phyloP scores from a whole-genome alignment of 2,113 vertebrate genomes.

The Pedionomus torquatus region DNA sequence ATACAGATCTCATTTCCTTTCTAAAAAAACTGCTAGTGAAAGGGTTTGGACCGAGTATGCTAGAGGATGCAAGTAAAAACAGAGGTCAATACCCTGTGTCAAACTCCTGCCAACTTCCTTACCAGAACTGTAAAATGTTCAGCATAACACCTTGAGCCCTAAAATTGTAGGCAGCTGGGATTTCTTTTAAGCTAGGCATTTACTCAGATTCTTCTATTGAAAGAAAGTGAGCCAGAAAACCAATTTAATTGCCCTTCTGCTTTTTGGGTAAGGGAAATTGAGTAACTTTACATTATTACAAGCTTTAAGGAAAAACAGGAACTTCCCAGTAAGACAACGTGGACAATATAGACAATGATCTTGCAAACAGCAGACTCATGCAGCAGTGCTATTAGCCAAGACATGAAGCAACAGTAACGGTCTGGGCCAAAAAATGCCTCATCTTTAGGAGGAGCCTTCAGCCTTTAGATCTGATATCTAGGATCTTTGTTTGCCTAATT shows the following conservation, averaged over 20 bases:
- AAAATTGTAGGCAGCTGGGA: background rate
- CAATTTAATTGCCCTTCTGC: background rate
- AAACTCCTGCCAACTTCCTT: background rate
- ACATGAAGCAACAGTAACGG: background rate
- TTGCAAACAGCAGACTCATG: background rate
- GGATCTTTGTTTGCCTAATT: background rate
- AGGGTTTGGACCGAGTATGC: background rate
- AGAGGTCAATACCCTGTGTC: background rate
- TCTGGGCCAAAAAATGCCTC: background rate
- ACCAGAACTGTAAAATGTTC: background rate
- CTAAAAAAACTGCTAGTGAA: background rate
- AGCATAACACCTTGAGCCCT: background rate
- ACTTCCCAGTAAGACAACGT: background rate
- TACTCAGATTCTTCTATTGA: background rate
- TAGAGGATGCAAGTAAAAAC: background rate
- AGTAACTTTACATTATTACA: background rate
- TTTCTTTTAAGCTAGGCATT: background rate
- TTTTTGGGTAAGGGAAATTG: background rate
- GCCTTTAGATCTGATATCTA: background rate
- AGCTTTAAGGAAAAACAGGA: background rate
- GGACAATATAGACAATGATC: background rate
- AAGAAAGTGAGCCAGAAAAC: background rate
- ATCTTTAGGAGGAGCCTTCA: background rate
- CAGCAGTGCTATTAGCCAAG: background rate
- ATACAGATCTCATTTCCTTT: background rate